These are phyloP conservation scores for Girardinichthys multiradiatus DNA, from an alignment of 2,113 vertebrate genomes.

Conservation along the genomic window DNA sequence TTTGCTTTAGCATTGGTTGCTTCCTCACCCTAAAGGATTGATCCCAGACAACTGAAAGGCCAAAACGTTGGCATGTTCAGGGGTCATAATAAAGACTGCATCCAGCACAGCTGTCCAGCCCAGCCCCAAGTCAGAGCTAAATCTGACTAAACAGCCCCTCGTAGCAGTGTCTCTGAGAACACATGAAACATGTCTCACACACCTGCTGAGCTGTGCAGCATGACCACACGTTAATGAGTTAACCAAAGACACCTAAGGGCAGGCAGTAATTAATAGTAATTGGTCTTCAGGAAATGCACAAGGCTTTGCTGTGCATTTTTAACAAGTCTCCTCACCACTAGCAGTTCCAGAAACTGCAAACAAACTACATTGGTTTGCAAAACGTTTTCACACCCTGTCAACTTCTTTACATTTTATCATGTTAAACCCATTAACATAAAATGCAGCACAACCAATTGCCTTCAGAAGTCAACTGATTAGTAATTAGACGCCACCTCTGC, in stretches of 20 bases:
- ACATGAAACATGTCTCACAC: slow-evolving; percentile 39
- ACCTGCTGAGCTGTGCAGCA: slow-evolving; percentile 49
- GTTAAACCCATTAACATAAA: neutral
- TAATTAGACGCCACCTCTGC: too few species aligned
- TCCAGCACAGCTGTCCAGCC: slow-evolving; percentile 12
- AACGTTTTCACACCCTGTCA: neutral
- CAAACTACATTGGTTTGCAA: neutral
- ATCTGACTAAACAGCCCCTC: slow-evolving; percentile 26
- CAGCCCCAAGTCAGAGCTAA: slow-evolving; percentile 7
- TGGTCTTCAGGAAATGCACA: neutral
- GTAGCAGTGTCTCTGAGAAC: slow-evolving; percentile 34
- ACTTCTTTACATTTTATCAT: neutral
- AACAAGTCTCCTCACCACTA: neutral
- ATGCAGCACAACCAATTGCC: neutral
- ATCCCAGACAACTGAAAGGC: neutral
- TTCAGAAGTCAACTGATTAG: neutral
- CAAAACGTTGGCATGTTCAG: neutral
- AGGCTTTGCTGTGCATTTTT: neutral
- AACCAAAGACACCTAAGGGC: slow-evolving; percentile 60
- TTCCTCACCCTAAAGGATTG: slow-evolving; percentile 12
- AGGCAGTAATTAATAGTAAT: neutral
- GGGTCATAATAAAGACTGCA: slow-evolving; percentile 4
- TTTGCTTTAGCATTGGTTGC: slow-evolving; percentile 7
- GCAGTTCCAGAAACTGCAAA: neutral
- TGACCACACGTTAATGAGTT: slow-evolving; percentile 54